phyloP scores from a whole-genome alignment of 2,113 vertebrate genomes.

The Corythoichthys intestinalis region DNA sequence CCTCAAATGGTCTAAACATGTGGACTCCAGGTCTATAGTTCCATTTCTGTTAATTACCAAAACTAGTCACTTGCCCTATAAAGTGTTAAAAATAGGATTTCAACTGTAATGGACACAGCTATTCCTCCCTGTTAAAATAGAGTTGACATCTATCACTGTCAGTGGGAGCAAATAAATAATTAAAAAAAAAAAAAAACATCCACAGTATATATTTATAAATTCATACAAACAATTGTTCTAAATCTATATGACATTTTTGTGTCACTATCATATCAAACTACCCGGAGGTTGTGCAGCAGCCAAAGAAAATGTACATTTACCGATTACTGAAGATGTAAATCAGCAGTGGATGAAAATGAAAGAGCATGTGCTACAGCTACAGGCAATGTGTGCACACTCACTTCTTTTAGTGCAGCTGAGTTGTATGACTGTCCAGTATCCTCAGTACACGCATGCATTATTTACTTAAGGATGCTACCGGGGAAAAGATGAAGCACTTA shows the following conservation, averaged over 20 bases:
- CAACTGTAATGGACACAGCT: no score
- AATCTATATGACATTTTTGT: background rate
- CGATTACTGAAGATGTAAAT: conserved; percentile 22
- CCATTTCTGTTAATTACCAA: no score
- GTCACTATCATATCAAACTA: conserved; percentile 9
- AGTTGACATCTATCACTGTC: no score
- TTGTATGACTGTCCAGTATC: conserved; percentile 34
- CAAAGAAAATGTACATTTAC: conserved; percentile 8
- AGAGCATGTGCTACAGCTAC: background rate
- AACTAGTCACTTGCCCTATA: no score
- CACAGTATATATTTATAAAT: no score
- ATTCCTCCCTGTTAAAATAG: no score
- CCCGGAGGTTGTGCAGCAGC: background rate
- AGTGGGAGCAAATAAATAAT: no score
- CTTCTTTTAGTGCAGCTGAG: conserved; percentile 27
- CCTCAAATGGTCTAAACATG: no score
- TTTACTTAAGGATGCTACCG: conserved; percentile 54
- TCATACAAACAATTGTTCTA: background rate
- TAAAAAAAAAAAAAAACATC: conserved; percentile 6
- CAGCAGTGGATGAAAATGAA: conserved; percentile 21
- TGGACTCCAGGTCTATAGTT: no score
- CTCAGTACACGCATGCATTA: conserved; percentile 63
- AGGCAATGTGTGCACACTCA: conserved; percentile 16
- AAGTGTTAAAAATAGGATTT: no score
- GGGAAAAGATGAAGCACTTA: conserved; percentile 50